phyloP scores from a whole-genome alignment of 2,888 invertebrate species.

The Calliopum simillimum region DNA sequence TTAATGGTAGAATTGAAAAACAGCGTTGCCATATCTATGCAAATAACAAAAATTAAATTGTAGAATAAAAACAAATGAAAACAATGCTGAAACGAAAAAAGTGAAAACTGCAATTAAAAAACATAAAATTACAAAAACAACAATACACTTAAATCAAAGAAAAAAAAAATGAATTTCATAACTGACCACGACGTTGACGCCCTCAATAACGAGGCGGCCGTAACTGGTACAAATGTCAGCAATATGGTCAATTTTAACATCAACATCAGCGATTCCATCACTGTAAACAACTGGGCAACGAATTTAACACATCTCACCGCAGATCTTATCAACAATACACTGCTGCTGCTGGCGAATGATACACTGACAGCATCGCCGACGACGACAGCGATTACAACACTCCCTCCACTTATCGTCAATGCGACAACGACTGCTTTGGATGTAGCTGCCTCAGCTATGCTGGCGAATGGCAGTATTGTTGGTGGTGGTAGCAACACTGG shows the following conservation, averaged over 20 bases:
- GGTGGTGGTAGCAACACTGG: no score
- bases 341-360: conserved; percentile 2
- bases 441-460: conserved; percentile 40
- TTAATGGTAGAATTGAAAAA: no score
- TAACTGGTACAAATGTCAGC: not conserved
- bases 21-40: no score
- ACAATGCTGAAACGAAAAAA: no score
- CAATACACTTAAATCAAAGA: no score
- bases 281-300: not conserved
- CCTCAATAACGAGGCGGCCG: not conserved
- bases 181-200: not conserved
- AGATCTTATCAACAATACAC: not conserved
- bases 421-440: conserved; percentile 4
- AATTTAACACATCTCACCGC: not conserved
- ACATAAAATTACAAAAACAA: no score
- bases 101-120: no score
- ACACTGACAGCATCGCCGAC: not conserved
- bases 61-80: no score
- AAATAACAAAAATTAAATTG: no score
- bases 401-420: not conserved
- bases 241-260: not conserved
- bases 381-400: not conserved
- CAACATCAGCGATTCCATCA: not conserved
- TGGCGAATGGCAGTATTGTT: conserved; percentile 38
- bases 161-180: not conserved